Base-by-base conservation (phyloP, 2,888 invertebrate genomes). In the Graphium colonna region DNA sequence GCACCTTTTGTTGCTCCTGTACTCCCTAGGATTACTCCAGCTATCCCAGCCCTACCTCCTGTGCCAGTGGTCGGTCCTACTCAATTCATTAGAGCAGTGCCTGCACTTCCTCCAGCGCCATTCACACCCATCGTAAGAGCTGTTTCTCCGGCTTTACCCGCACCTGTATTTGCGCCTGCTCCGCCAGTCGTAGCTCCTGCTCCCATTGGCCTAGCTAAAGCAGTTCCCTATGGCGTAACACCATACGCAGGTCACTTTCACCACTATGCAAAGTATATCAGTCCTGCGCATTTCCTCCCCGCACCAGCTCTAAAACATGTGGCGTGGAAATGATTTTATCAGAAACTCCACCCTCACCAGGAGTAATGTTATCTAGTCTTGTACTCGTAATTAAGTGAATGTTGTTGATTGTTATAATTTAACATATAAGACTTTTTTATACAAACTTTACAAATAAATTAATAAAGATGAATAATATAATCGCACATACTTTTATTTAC, bases 301-400 rank as follows among this genome's bases (percentile, higher is more conserved):
- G 61, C 70, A 8, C 76, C 71, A 31, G 26, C 73, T 41, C 45
- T 73, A 5, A 83, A 75, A 68, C 77, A 86, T 60, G 64, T 60
- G 50, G 84, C 84, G 57, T 88, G 87, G 86, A 84, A 88, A 74
- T 86, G 65, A 82, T 59, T 66, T 72, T 77, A 72, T 73, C 65
- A 63, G 55, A 58, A 55, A 59, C 54, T 52, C 52, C 56, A 18
- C 15, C 9, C 17, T 9, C 16, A 40, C 31, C 3, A 47, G 38
- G n/a, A 21, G 43, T 54, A 56, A 45, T 48, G 56, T 57, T 55
- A 53, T 51, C 50, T 59, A 56, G 55, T 56, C 56, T 56, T 57
- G 52, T 51, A 55, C 59, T 63, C 54, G 62, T 68, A 57, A 9
- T 44, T 54, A 44, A 49, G 21, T 64, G 67, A 55, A 62, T 69